Evolutionary conservation across 2,113 vertebrate species (phyloP).

Genomic region (Bubo blakistoni): DNA sequence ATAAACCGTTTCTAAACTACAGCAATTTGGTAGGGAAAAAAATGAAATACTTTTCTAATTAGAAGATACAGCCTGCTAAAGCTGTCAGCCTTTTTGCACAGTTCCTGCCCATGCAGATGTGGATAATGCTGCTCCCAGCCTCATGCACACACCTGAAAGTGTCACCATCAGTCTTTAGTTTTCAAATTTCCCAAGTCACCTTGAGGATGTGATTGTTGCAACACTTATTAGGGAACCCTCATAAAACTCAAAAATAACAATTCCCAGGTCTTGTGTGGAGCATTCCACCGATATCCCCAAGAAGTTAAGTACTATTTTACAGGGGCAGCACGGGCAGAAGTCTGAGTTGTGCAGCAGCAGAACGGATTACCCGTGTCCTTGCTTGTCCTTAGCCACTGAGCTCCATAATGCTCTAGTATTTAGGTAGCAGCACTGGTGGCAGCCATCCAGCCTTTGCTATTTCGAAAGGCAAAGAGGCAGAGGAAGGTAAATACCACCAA

Average conservation of each 20-base stretch:
- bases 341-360: not conserved
- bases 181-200: not conserved
- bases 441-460: not conserved
- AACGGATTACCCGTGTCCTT: slow-evolving; percentile 5
- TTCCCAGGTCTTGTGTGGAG: not conserved
- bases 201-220: not conserved
- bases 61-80: not conserved
- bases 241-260: not conserved
- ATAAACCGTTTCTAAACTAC: not conserved
- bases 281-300: not conserved
- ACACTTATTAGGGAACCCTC: not conserved
- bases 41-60: not conserved
- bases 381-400: slow-evolving; percentile 32
- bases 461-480: not conserved
- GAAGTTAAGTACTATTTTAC: not conserved
- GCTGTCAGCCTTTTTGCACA: not conserved
- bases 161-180: not conserved
- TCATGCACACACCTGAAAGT: not conserved
- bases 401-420: not conserved
- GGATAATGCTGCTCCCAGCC: not conserved
- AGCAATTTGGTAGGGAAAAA: not conserved
- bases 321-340: not conserved
- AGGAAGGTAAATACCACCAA: not conserved
- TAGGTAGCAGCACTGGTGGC: not conserved
- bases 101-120: not conserved